Evolutionary conservation across 2,888 invertebrate species (phyloP), one percentile per base, ranked within the genome.

Genomic region (Anorthoa munda): DNA sequence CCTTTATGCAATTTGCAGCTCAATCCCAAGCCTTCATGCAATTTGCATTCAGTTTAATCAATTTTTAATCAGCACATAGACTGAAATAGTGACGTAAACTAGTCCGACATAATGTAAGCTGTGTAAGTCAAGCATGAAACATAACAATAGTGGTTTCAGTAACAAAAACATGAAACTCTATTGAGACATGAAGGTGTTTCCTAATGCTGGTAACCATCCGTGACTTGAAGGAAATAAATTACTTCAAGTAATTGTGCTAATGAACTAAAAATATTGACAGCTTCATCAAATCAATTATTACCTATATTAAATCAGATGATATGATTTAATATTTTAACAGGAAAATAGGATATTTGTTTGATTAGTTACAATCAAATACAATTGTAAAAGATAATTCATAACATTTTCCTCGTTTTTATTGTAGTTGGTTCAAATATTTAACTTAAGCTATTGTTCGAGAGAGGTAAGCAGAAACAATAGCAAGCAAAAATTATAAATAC

Each of bases 111-210:
- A 59, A 63, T 68, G 55, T 66, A 80, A 50, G n/a, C 61, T 63
- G 51, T 60, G 66, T 59, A 50, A 83, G 46, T 69, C 75, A 83
- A 70, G 69, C 86, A 69, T 79, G 80, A 77, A 77, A 75, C 55
- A 67, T 72, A 64, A 84, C 77, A 84, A 83, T 76, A 82, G 70
- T 26, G 31, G 51, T 66, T 80, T 67, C 39, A 65, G 46, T 69
- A 76, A 72, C 76, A 84, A 80, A 64, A 82, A 77, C 66, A 63
- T 79, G 45, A 70, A 79, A 71, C 66, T 73, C 59, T 63, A 66
- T 81, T 84, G 64, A 60, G 60, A 75, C 79, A 73, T 75, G 68
- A 82, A 75, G 56, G 60, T 61, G 67, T 83, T 84, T 86, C 84
- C 56, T 73, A 86, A 84, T 66, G 23, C 45, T 60, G 56, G 64